A percentile compares a stretch with the other conserved stretches of the same genome.
phyloP scores from a whole-genome alignment of 2,113 vertebrate species.

The Acrocephalus kingi region DNA sequence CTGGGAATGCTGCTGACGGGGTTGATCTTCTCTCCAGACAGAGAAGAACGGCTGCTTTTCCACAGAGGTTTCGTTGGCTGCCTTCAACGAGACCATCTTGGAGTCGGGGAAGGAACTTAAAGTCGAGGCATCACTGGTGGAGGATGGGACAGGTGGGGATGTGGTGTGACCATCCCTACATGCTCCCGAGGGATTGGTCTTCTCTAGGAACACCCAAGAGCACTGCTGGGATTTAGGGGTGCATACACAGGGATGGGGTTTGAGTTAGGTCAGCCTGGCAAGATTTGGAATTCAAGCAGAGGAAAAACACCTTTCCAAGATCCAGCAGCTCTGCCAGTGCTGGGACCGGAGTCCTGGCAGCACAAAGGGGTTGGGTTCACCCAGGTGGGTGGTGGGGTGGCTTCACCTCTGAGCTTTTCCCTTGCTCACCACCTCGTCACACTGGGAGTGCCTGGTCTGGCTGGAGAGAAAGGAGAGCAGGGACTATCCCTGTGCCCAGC shows the following conservation, averaged over 20 bases:
- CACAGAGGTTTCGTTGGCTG: neutral
- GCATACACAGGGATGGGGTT: accelerated
- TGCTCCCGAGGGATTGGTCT: neutral
- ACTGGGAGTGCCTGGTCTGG: neutral
- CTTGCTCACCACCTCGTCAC: accelerated
- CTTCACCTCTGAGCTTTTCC: accelerated
- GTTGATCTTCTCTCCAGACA: neutral
- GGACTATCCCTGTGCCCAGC: neutral
- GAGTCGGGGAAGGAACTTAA: accelerated
- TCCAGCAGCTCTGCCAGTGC: neutral
- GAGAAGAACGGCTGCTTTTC: slow-evolving; percentile 32
- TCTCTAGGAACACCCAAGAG: neutral
- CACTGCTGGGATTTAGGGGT: neutral
- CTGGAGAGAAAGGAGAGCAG: neutral
- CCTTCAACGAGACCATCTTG: accelerated
- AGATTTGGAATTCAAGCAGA: neutral
- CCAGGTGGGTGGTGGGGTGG: neutral
- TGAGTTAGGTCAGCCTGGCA: neutral
- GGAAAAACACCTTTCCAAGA: neutral
- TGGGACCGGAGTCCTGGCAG: accelerated
- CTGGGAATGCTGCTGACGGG: accelerated
- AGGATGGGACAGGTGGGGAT: slow-evolving; percentile 39
- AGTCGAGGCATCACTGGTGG: neutral
- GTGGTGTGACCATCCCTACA: accelerated
- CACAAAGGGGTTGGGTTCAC: neutral